Base-by-base conservation (phyloP, 1,140 invertebrate species). In the Papilio dardanus region DNA sequence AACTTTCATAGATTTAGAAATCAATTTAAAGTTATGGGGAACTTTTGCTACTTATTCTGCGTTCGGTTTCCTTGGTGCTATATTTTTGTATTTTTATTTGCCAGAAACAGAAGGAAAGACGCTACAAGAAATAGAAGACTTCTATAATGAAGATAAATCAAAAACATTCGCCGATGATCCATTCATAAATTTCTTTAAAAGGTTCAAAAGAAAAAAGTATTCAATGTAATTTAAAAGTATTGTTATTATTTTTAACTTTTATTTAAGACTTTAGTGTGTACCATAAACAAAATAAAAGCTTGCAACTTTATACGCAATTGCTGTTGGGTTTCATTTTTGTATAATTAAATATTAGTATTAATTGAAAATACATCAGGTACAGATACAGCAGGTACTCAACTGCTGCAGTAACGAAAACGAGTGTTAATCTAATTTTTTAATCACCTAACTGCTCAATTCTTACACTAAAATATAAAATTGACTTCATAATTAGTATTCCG, bases 91-190 rank as follows among this genome's bases (percentile, higher is more conserved):
- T 76, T 94, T 95, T 54, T 95, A 95, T 75, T 86, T 98, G n/a
- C 97, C 97, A 2, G 97, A 98, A 90, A 98, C 97, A 0, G 97
- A 97, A 90, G 96, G 96, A 3, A 96, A 95, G 79, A 95, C 94
- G 2, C 92, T 98, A 66, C 94, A 96, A 86, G 96, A 98, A 86
- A 97, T 98, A 42, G 95, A 96, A 82, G 88, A 88, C 2, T 88
- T 89, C 74, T 95, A 95, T 77, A 94, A 94, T 0, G 95, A 95
- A 1, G 81, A 73, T 54, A 73, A 92, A 77, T 74, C 89, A 6
- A 83, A 82, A 76, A 89, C 83, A 33, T 93, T 94, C 68, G 92
- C 92, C 14, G 84, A 92, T 54, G 92, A 92, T 83, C 87, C 89
- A 6, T 31, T 93, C 4, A 88, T 89, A 8, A 93, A 92, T 62